phyloP scores from a whole-genome alignment of 2,888 invertebrate species.

The Sericinus montela region DNA sequence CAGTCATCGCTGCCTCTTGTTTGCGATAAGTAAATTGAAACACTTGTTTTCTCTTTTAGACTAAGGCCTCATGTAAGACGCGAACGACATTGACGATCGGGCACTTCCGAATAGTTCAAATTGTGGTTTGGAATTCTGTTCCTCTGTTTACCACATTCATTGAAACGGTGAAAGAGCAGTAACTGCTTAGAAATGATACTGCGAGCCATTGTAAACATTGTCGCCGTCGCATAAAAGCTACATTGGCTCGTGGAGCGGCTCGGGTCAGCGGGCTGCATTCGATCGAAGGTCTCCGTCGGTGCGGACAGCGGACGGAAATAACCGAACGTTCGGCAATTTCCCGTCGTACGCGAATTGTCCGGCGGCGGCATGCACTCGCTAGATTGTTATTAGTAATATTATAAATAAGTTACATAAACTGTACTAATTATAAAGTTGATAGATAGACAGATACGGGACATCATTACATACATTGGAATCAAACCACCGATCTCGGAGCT shows the following conservation, averaged over 20 bases:
- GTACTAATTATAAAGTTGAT: too few relatives aligned
- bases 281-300: constrained; percentile 50
- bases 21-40: constrained; percentile 8
- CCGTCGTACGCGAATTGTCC: constrained; percentile 35
- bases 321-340: constrained; percentile 62
- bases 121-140: too few relatives aligned
- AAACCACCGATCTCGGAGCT: too few relatives aligned
- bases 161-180: neutral
- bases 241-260: neutral
- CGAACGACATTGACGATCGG: constrained; percentile 5
- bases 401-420: too few relatives aligned
- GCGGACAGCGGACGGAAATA: constrained; percentile 59
- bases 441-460: too few relatives aligned
- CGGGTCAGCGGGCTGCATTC: constrained; percentile 33
- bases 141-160: neutral
- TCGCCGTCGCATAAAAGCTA: neutral
- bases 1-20: constrained; percentile 1
- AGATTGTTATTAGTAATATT: neutral
- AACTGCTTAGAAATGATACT: neutral
- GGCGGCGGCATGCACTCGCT: neutral
- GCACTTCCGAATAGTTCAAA: neutral
- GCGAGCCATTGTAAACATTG: constrained; percentile 8
- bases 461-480: too few relatives aligned
- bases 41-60: constrained; percentile 9
- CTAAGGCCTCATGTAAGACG: constrained; percentile 6